Conservation (phyloP, 2,888 invertebrate genomes). For the Phyto melanocephala region DNA sequence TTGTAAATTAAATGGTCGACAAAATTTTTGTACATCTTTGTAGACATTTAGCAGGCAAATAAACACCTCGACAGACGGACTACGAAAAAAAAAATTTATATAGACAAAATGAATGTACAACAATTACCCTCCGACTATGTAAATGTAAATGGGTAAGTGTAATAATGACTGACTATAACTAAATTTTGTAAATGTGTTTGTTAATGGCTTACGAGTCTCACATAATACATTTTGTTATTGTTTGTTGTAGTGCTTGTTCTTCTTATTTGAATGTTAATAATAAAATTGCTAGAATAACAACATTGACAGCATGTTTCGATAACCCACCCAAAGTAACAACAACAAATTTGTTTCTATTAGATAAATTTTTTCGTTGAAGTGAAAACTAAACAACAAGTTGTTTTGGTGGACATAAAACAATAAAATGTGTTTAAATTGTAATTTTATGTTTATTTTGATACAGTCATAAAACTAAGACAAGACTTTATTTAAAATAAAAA, state of each 20-base stretch:
- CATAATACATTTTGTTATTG: neutral
- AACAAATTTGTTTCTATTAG: neutral
- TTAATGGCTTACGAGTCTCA: slow-evolving; percentile 33
- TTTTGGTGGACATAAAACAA: slow-evolving; percentile 38
- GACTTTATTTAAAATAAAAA: slow-evolving; percentile 2
- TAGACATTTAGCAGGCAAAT: slow-evolving; percentile 13
- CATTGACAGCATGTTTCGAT: neutral
- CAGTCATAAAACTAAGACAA: slow-evolving; percentile 28
- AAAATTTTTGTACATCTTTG: slow-evolving; percentile 8
- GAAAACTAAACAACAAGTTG: slow-evolving; percentile 7
- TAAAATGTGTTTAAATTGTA: slow-evolving; percentile 27
- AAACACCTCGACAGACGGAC: neutral
- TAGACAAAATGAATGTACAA: neutral
- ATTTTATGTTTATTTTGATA: slow-evolving; percentile 3
- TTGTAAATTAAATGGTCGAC: slow-evolving; percentile 36
- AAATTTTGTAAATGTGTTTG: slow-evolving; percentile 17
- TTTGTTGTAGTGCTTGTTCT: neutral
- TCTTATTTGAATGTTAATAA: slow-evolving; percentile 11
- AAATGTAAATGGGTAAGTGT: no score
- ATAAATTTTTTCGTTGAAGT: neutral
- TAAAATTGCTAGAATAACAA: slow-evolving; percentile 19
- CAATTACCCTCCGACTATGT: neutral
- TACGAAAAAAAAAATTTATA: neutral
- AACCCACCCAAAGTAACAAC: neutral
- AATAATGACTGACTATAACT: neutral